phyloP scores from a whole-genome alignment of 2,113 vertebrate species.

The Astur gentilis region DNA sequence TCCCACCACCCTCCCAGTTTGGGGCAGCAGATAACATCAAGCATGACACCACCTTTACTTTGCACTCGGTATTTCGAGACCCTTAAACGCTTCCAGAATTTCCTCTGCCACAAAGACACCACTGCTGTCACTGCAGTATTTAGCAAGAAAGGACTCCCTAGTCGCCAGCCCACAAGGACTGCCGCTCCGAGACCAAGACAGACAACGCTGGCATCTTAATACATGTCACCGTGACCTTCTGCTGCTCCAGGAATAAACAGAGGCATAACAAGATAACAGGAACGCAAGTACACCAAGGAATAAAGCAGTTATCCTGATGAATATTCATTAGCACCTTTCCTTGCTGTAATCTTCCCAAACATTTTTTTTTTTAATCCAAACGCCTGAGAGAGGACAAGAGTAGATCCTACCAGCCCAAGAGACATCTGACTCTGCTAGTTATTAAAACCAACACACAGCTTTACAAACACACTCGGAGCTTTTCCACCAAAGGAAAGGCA shows the following conservation, averaged over 20 bases:
- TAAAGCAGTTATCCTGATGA: background rate
- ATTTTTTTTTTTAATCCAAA: background rate
- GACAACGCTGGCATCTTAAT: background rate
- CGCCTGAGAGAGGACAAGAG: background rate
- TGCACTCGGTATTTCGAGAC: background rate
- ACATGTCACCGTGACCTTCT: background rate
- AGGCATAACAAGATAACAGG: background rate
- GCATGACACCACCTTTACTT: background rate
- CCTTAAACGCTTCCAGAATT: background rate
- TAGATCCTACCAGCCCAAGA: background rate
- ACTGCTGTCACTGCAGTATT: background rate
- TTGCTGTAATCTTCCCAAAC: background rate
- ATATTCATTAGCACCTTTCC: rapidly evolving
- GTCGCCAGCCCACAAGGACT: background rate
- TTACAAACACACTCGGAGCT: background rate
- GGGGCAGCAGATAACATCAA: too few relatives aligned
- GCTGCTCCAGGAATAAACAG: background rate
- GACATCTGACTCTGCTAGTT: background rate
- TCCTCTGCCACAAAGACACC: background rate
- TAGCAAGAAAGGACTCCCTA: background rate
- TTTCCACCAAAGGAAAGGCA: background rate
- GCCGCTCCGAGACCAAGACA: background rate
- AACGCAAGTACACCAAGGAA: background rate
- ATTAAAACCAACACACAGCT: background rate
- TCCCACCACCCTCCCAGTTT: background rate